phyloP scores from a whole-genome alignment of 35 echinoderm and acorn worm genomes.

The Hemicentrotus pulcherrimus region DNA sequence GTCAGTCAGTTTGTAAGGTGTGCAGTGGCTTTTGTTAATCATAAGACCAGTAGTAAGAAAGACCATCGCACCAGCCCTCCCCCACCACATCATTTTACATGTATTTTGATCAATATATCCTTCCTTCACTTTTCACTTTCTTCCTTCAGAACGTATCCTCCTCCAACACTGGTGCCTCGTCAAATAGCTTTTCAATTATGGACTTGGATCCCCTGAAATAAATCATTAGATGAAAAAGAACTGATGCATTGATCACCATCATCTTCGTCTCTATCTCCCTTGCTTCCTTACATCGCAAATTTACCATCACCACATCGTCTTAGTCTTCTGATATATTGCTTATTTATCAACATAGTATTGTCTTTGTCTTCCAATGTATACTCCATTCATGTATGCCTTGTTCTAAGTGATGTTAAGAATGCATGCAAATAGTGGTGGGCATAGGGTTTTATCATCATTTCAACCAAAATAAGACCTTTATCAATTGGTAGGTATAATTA shows the following conservation, averaged over 20 bases:
- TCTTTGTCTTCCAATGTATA: neutral
- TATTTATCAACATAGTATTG: neutral
- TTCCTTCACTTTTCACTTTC: neutral
- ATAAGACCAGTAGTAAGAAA: no score
- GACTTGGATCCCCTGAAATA: constrained; percentile 35
- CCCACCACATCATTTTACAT: neutral
- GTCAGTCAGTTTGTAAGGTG: no score
- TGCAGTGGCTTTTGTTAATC: no score
- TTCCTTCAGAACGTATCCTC: neutral
- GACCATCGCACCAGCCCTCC: no score
- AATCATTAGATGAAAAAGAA: neutral
- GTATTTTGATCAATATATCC: neutral
- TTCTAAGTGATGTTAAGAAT: no score
- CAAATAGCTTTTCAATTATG: constrained; percentile 29
- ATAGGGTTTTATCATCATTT: no score
- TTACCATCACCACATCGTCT: neutral
- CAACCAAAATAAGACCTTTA: no score
- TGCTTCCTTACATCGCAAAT: neutral
- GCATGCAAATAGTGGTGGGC: no score
- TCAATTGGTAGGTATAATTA: no score
- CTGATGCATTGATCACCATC: neutral
- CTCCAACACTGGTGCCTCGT: neutral
- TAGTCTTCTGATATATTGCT: no score
- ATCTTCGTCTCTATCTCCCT: neutral
- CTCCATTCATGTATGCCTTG: neutral